Evolutionary conservation across 2,888 invertebrate genomes (phyloP).

Genomic region (Lepidochrysops patricia): DNA sequence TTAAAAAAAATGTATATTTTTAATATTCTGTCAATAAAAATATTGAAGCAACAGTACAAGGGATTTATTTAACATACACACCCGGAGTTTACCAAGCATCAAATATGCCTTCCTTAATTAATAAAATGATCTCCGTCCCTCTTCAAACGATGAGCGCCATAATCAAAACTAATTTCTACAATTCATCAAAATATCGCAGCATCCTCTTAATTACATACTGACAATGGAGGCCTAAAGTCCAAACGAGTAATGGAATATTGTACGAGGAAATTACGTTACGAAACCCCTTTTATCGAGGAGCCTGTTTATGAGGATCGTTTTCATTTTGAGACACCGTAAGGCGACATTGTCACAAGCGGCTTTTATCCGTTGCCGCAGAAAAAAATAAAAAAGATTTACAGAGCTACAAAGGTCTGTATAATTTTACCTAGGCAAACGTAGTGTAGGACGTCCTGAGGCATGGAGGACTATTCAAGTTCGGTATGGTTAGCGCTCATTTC

Average conservation of each 20-base stretch:
- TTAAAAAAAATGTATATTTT: too few relatives aligned
- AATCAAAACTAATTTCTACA: constrained; percentile 20
- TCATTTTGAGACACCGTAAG: background rate
- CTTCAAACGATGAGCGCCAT: constrained; percentile 21
- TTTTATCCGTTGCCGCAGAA: too few relatives aligned
- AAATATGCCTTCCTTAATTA: constrained; percentile 15
- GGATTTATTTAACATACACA: constrained; percentile 15
- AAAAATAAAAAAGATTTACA: too few relatives aligned
- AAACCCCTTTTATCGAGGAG: background rate
- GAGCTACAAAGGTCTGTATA: too few relatives aligned
- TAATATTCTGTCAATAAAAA: too few relatives aligned
- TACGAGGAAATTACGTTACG: background rate
- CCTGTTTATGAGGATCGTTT: background rate
- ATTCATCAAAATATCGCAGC: constrained; percentile 10
- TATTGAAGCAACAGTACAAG: background rate
- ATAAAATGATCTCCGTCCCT: constrained; percentile 19
- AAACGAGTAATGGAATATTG: background rate
- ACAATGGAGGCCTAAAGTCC: background rate
- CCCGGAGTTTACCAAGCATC: constrained; percentile 13
- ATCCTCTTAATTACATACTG: background rate
- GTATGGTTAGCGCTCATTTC: too few relatives aligned
- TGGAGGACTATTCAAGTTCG: too few relatives aligned
- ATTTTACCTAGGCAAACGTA: too few relatives aligned
- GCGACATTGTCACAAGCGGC: background rate
- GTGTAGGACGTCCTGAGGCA: too few relatives aligned